phyloP scores from a whole-genome alignment of 2,888 invertebrate species.

The Aspidiotus rigidus region DNA sequence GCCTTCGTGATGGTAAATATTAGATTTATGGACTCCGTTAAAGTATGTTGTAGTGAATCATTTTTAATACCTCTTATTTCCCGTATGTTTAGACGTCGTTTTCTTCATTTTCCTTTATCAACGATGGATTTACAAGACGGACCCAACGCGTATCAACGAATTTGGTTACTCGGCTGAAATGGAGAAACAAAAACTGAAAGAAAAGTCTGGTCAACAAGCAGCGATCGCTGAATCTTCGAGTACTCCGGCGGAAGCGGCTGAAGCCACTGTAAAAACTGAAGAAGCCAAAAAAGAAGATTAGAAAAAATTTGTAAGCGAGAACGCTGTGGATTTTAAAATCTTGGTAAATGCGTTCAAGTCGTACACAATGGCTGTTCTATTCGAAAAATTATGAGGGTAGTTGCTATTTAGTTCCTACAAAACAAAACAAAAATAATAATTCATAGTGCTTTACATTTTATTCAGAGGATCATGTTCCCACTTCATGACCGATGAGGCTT shows the following conservation, averaged over 20 bases:
- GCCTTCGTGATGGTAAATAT: constrained; percentile 81
- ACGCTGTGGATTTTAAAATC: background rate
- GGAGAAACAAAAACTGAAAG: constrained; percentile 44
- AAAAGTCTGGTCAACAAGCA: background rate
- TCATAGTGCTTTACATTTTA: too few species aligned
- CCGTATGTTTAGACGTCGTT: constrained; percentile 65
- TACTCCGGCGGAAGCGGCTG: constrained; percentile 7
- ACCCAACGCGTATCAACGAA: constrained; percentile 89
- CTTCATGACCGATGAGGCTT: too few species aligned
- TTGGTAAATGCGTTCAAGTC: too few species aligned
- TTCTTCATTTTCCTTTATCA: constrained; percentile 99
- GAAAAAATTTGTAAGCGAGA: constrained; percentile 2
- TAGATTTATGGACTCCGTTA: background rate
- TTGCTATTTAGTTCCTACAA: too few species aligned
- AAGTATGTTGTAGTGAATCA: background rate
- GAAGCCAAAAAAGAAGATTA: constrained; percentile 38
- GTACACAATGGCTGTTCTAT: too few species aligned
- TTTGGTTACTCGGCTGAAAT: constrained; percentile 96
- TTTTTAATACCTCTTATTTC: background rate
- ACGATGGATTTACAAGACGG: constrained; percentile 96
- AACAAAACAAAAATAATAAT: too few species aligned
- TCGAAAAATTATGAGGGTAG: too few species aligned
- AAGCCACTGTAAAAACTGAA: constrained; percentile 34
- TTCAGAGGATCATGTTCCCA: too few species aligned
- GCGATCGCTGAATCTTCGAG: constrained; percentile 22